Conservation (phyloP, 2,888 invertebrate species). For the Dioctria linearis region DNA sequence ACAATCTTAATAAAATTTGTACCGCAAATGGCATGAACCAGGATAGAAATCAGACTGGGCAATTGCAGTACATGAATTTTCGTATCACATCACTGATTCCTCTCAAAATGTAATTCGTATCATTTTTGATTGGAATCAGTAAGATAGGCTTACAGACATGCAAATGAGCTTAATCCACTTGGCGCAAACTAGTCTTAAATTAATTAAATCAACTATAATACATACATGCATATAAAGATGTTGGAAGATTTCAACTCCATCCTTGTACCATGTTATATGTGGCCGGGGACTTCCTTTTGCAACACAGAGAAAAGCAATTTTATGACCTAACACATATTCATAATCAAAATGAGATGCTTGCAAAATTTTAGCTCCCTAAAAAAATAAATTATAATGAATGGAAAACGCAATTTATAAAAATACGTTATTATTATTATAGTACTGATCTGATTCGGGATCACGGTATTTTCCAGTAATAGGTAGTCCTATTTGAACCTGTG, state of each 20-base stretch:
- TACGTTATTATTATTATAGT: constrained; percentile 91
- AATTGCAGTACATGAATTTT: too few relatives aligned
- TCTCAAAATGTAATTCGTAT: too few relatives aligned
- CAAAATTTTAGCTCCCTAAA: constrained; percentile 90
- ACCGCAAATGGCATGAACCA: too few relatives aligned
- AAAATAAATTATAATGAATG: neutral
- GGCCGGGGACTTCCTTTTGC: constrained; percentile 92
- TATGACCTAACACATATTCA: constrained; percentile 94
- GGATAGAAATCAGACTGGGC: too few relatives aligned
- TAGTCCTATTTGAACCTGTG: constrained; percentile 86
- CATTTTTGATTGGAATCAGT: too few relatives aligned
- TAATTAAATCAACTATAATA: constrained; percentile 59
- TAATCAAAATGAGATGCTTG: constrained; percentile 93
- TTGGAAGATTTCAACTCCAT: constrained; percentile 92
- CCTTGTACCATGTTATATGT: constrained; percentile 96
- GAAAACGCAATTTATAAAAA: constrained; percentile 67
- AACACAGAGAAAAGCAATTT: constrained; percentile 93
- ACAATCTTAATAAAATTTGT: too few relatives aligned
- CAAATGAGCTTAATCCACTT: too few relatives aligned
- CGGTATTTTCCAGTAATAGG: constrained; percentile 92
- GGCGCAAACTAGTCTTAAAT: too few relatives aligned
- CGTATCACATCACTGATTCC: too few relatives aligned
- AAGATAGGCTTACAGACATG: too few relatives aligned
- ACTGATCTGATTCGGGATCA: constrained; percentile 91
- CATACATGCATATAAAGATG: constrained; percentile 90